Evolutionary conservation across 2,797 vertebrate genomes (phyloP).

Genomic region (Chanos chanos): DNA sequence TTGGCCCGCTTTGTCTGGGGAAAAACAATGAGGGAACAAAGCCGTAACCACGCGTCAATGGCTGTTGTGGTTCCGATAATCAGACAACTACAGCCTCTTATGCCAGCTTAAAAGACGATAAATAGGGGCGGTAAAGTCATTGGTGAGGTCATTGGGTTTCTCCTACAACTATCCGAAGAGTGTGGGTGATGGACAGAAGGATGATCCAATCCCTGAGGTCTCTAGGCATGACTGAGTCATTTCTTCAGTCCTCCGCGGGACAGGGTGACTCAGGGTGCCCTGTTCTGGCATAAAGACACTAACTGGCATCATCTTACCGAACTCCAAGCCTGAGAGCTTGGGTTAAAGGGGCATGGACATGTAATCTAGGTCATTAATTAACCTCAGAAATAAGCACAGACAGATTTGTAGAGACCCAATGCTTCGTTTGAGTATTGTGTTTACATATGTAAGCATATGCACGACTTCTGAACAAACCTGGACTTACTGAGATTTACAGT

Average conservation of each 20-base stretch:
- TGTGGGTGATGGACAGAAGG: not conserved
- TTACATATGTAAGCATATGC: no score
- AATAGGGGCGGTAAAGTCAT: slow-evolving; percentile 28
- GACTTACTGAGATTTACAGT: no score
- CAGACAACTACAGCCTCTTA: slow-evolving; percentile 34
- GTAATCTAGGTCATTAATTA: slow-evolving; percentile 5
- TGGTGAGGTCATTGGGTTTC: slow-evolving; percentile 20
- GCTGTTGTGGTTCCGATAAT: slow-evolving; percentile 47
- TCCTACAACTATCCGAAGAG: slow-evolving; percentile 21
- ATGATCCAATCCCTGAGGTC: slow-evolving; percentile 11
- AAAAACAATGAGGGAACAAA: slow-evolving; percentile 40
- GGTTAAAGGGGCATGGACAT: not conserved
- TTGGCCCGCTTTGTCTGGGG: slow-evolving; percentile 36
- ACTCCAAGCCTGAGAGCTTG: slow-evolving; percentile 2
- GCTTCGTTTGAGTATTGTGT: no score
- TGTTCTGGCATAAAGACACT: slow-evolving; percentile 30
- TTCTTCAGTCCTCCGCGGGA: slow-evolving; percentile 13
- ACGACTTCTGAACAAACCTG: no score
- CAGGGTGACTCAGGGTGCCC: slow-evolving; percentile 24
- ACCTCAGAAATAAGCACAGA: not conserved
- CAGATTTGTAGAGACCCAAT: no score
- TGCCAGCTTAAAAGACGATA: slow-evolving; percentile 37
- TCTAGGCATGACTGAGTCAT: slow-evolving; percentile 31
- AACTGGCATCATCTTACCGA: not conserved
- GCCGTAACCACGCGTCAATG: slow-evolving; percentile 11